A percentile compares a stretch with the other conserved stretches of the same genome.
These are phyloP conservation scores for Microchirus variegatus DNA, from an alignment of 2,797 vertebrate genomes.

Conservation along the genomic window DNA sequence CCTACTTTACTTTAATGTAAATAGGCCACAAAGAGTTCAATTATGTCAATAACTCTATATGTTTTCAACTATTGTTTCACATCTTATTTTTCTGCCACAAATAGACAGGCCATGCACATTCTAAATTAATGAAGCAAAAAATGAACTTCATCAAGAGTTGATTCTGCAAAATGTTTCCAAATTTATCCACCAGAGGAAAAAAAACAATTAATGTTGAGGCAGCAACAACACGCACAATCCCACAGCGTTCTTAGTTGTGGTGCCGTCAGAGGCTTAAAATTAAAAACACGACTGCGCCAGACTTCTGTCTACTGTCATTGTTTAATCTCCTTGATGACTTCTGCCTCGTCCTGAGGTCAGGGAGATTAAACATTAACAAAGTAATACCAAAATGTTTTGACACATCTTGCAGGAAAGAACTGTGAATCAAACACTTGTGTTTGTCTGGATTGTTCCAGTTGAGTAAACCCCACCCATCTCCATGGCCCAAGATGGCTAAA, in stretches of 20 bases:
- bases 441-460: slow-evolving; percentile 32
- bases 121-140: no score
- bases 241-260: slow-evolving; percentile 33
- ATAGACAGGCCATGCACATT: no score
- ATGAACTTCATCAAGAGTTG: background rate
- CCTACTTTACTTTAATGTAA: background rate
- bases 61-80: no score
- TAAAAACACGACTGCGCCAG: slow-evolving; percentile 40
- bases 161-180: slow-evolving; percentile 1
- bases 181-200: slow-evolving; percentile 32
- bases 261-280: slow-evolving; percentile 31
- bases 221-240: slow-evolving; percentile 30
- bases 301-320: slow-evolving; percentile 31
- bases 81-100: no score
- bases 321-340: slow-evolving; percentile 40
- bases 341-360: slow-evolving; percentile 27
- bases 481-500: slow-evolving; percentile 37
- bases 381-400: slow-evolving; percentile 40
- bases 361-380: slow-evolving; percentile 59
- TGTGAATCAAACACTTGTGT: slow-evolving; percentile 38
- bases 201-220: slow-evolving; percentile 3
- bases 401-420: slow-evolving; percentile 21
- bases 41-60: no score
- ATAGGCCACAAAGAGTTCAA: background rate
- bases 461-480: slow-evolving; percentile 40